These are phyloP conservation scores for Thermophis baileyi DNA, from an alignment of 2,113 vertebrate species.

Conservation along the genomic window DNA sequence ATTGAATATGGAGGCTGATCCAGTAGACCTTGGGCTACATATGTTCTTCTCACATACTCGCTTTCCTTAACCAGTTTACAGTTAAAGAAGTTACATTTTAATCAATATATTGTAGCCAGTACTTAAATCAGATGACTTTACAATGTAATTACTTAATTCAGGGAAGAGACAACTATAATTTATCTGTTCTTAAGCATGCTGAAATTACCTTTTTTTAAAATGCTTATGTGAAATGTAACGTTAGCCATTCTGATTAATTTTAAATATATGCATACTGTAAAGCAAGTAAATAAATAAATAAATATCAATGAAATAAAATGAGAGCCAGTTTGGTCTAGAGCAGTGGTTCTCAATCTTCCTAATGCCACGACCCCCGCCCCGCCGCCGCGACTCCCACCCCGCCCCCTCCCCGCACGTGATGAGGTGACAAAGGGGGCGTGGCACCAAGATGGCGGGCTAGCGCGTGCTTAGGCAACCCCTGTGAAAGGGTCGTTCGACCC, in stretches of 20 bases:
- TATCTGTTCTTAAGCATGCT: not conserved
- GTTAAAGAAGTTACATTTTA: not conserved
- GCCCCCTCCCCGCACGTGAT: too few relatives aligned
- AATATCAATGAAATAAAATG: not conserved
- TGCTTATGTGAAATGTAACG: not conserved
- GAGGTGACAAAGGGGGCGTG: too few relatives aligned
- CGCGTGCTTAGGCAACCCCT: too few relatives aligned
- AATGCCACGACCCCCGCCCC: too few relatives aligned
- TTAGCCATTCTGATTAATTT: not conserved
- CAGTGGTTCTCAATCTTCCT: too few relatives aligned
- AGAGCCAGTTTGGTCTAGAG: not conserved
- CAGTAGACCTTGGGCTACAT: not conserved
- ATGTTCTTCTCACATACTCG: not conserved
- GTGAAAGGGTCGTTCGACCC: too few relatives aligned
- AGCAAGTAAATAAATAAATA: not conserved
- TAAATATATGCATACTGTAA: not conserved
- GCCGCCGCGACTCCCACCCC: too few relatives aligned
- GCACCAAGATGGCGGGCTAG: too few relatives aligned
- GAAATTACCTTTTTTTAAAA: not conserved
- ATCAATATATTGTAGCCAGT: not conserved
- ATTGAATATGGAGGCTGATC: not conserved
- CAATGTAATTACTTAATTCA: not conserved
- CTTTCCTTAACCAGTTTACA: not conserved
- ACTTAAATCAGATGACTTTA: not conserved
- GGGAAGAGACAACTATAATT: not conserved